Percentiles rank a stretch among this genome's conserved stretches.
Evolutionary conservation across 2,113 vertebrate genomes (phyloP).

Genomic region (Polyodon spathula): DNA sequence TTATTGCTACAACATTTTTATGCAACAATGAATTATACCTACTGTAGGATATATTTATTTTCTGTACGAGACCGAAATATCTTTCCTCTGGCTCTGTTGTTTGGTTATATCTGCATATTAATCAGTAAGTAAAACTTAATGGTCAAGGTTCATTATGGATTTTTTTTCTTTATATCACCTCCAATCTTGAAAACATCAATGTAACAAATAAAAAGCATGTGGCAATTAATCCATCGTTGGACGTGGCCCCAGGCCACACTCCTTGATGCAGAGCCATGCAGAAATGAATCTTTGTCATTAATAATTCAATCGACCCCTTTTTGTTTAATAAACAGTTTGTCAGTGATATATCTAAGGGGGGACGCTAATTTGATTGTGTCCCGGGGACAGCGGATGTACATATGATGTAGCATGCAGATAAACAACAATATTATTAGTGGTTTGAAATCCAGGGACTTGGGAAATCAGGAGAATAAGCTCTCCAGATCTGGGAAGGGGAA

Average conservation of each 20-base stretch:
- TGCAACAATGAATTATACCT: too few species aligned
- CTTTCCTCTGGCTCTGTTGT: too few species aligned
- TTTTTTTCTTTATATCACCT: too few species aligned
- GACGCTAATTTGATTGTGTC: constrained; percentile 49
- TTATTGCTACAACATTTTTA: too few species aligned
- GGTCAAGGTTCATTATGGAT: too few species aligned
- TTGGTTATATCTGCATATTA: too few species aligned
- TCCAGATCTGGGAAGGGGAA: constrained; percentile 29
- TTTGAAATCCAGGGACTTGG: constrained; percentile 22
- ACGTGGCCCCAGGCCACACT: constrained; percentile 23
- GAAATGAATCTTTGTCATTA: constrained; percentile 33
- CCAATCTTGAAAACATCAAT: too few species aligned
- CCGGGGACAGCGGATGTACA: constrained; percentile 40
- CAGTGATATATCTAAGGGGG: constrained; percentile 51
- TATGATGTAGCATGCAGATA: constrained; percentile 34
- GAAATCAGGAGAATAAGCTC: constrained; percentile 13
- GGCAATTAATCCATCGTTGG: constrained; percentile 24
- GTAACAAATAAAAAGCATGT: too few species aligned
- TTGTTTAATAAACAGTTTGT: constrained; percentile 65
- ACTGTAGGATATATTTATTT: too few species aligned
- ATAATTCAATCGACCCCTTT: constrained; percentile 48
- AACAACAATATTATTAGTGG: constrained; percentile 40
- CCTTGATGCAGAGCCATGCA: constrained; percentile 23
- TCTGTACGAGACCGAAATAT: too few species aligned
- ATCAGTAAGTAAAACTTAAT: too few species aligned